Evolutionary conservation across 2,888 invertebrate genomes (phyloP).

Genomic region (Morpho deidamia): DNA sequence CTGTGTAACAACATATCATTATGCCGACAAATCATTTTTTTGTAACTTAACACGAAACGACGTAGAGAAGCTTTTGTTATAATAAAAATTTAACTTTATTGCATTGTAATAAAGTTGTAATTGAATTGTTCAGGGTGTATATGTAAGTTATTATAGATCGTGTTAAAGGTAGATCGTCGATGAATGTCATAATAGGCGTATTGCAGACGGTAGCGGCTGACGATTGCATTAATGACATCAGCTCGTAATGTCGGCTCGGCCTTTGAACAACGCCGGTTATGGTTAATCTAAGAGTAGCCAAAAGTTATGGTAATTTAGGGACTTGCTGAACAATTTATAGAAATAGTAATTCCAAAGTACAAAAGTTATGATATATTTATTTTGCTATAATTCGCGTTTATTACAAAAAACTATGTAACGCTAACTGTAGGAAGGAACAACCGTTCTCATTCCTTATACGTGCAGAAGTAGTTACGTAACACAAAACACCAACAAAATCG

Average conservation of each 20-base stretch:
- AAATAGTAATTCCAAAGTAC: no score
- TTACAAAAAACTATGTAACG: no score
- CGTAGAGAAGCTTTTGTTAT: background rate
- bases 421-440: no score
- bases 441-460: no score
- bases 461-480: no score
- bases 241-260: slow-evolving; percentile 56
- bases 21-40: slow-evolving; percentile 20
- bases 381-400: no score
- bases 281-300: no score
- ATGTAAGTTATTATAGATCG: slow-evolving; percentile 16
- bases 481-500: no score
- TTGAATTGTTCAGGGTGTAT: slow-evolving; percentile 14
- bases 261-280: no score
- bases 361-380: no score
- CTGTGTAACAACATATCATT: slow-evolving; percentile 17
- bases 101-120: slow-evolving; percentile 16
- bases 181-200: slow-evolving; percentile 45
- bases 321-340: no score
- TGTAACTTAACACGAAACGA: background rate
- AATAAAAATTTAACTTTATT: slow-evolving; percentile 14
- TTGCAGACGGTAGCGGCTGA: slow-evolving; percentile 55
- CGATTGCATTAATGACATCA: slow-evolving; percentile 66
- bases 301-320: no score
- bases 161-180: slow-evolving; percentile 32